Evolutionary conservation across 2,888 invertebrate genomes (phyloP), one percentile per base, ranked within the genome.

Genomic region (Syritta pipiens): DNA sequence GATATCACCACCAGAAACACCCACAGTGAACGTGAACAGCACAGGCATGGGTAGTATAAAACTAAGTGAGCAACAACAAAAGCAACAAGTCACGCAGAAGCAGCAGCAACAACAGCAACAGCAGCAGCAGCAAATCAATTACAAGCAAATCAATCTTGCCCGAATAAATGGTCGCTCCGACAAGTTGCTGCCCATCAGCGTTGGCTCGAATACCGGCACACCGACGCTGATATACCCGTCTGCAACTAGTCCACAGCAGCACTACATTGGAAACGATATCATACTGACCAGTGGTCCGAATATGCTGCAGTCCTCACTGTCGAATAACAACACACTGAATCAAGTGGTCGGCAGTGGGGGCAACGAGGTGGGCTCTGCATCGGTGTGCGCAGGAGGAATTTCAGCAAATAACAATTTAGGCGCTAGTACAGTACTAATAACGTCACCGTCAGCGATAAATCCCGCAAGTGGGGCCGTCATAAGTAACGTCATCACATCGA

Each of bases 1-100:
- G 49, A 84, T 85, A 72, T 86, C 89, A 51, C 89, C 89, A 42
- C 88, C 89, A 30, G 88, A 88, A 76, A 89, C 89, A 60, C 89
- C 89, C 26, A 86, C 85, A 26, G 83, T 86, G 63, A 81, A 86
- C 68, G 81, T 82, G 44, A 84, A 82, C 75, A 83, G 77, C 28
- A 82, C 65, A 22, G 48, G 37, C 7, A 12, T 62, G 20, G 68
- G 65, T 1, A 63, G 30, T 49, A 49, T 68, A 32, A 67, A 74
- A 63, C 9, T 63, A 35, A 65, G 35, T 48, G 71, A 77, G n/a
- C 75, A 85, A 82, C 83, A 84, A 76, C 74, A 83, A 62, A 65
- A 82, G 4, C 83, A 83, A 81, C 83, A 83, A 51, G 59, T 12
- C 2, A 40, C 59, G 4, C 75, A 71, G 9, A 72, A 83, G 67